Evolutionary conservation across 1,140 invertebrate species (phyloP).

Genomic region (Drosophila athabasca): DNA sequence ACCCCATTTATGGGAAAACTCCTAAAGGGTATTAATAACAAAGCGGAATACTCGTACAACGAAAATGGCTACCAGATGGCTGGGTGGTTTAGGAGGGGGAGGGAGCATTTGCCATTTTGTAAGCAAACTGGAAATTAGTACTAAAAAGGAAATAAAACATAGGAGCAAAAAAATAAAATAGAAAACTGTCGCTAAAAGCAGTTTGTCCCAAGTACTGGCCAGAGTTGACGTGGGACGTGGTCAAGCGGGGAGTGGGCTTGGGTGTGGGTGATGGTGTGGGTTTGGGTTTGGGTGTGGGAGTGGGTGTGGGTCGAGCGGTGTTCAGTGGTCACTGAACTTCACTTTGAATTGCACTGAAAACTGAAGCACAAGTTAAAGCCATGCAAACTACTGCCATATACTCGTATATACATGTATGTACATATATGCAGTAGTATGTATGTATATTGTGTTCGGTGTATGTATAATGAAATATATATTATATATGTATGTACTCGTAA

Average conservation of each 20-base stretch:
- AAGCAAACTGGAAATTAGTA: conserved; percentile 70
- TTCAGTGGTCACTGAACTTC: conserved; percentile 69
- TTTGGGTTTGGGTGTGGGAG: background rate
- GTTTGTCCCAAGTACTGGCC: conserved; percentile 42
- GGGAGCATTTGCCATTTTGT: conserved; percentile 62
- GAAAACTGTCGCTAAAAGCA: conserved; percentile 69
- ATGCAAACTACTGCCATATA: conserved; percentile 13
- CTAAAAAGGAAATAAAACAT: conserved; percentile 17
- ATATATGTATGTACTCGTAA: conserved; percentile 14
- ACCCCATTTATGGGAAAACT: background rate
- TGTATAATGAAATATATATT: background rate
- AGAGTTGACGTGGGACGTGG: conserved; percentile 54
- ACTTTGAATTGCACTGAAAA: conserved; percentile 10
- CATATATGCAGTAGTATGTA: background rate
- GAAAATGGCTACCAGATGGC: conserved; percentile 65
- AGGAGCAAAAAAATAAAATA: conserved; percentile 13
- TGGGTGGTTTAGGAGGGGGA: no score
- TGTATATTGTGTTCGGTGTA: background rate
- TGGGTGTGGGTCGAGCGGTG: background rate
- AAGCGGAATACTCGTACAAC: conserved; percentile 14
- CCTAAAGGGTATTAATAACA: conserved; percentile 29
- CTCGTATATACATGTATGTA: conserved; percentile 1
- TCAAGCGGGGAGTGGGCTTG: conserved; percentile 36
- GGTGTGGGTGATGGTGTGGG: background rate
- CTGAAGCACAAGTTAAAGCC: background rate